Base-by-base conservation (phyloP, 2,888 invertebrate genomes). In the Andrena hattorfiana region DNA sequence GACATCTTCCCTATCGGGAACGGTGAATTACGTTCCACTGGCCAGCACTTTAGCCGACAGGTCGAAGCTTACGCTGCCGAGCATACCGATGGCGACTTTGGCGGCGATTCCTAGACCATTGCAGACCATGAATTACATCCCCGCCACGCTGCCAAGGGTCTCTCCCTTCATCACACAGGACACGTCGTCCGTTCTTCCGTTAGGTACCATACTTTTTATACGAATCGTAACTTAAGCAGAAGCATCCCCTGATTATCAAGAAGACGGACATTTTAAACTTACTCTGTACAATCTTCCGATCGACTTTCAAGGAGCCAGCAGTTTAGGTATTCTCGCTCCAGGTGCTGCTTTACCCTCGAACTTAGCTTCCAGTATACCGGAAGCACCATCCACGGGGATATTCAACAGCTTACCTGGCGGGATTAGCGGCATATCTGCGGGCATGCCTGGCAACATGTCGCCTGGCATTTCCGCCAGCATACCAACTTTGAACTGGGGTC, bases 111-210 rank as follows among this genome's bases (percentile, higher is more conserved):
- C 89, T 20, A 82, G 84, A 26, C 87, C 90, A 5, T 28, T 87
- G 76, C 85, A 88, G 74, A 76, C 87, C 10, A 71, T 90, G 66
- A 90, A 89, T 81, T 89, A 89, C 72, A 23, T 87, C 6, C 67
- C 85, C 0, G 28, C 85, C 56, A 84, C 80, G 20, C 4, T 89
- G 23, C 87, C 90, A 16, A 89, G 87, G 70, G 62, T 89, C 42
- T 71, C 88, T 0, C 6, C 35, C 32, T 89, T 87, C 82, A 42
- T 87, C 30, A 71, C 84, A 35, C 78, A 85, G 26, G 86, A 83
- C 56, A 16, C 82, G 28, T 77, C 85, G 10, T 26, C 81, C 7
- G 30, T 77, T 6, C 49, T 89, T n/a, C 81, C 87, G 28, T 59
- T 87, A 81, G 86, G 87, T 91, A 88, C 30, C 72, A 13, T 54